Conservation (phyloP, 2,888 invertebrate species). For the Brachycybe producta region DNA sequence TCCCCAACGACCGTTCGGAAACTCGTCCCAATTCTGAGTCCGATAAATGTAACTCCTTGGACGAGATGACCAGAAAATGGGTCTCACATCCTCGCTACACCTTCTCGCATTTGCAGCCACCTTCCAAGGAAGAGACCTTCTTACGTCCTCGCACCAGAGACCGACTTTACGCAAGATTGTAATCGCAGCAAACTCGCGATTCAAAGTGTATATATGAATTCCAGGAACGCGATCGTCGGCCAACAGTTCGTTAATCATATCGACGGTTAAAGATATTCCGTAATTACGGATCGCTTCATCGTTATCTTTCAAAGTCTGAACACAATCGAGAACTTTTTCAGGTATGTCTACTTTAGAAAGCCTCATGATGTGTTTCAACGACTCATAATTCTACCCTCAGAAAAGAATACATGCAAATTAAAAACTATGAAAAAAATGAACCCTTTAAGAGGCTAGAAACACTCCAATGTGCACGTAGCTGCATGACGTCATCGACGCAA, state of each 20-base stretch:
- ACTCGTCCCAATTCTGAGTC: conserved; percentile 45
- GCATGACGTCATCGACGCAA: too few species aligned
- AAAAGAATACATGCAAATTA: not conserved
- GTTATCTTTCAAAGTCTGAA: conserved; percentile 46
- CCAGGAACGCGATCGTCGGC: conserved; percentile 37
- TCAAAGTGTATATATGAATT: conserved; percentile 47
- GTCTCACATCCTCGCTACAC: conserved; percentile 42
- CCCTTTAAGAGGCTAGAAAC: not conserved
- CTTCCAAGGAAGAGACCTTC: conserved; percentile 41
- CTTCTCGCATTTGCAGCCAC: conserved; percentile 37
- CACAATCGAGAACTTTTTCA: conserved; percentile 42
- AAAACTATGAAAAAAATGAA: not conserved
- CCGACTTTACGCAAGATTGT: conserved; percentile 41
- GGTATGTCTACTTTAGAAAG: conserved; percentile 56
- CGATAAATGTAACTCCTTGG: conserved; percentile 43
- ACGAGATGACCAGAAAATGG: conserved; percentile 44
- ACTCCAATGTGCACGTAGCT: too few species aligned
- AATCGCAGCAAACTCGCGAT: conserved; percentile 38
- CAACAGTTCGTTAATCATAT: conserved; percentile 42
- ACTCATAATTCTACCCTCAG: conserved; percentile 41
- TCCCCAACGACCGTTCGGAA: conserved; percentile 48
- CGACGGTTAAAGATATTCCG: conserved; percentile 43
- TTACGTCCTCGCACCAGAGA: conserved; percentile 38
- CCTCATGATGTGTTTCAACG: conserved; percentile 44
- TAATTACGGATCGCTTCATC: conserved; percentile 45